Base-by-base conservation (phyloP, 1,140 invertebrate species). In the Heliconius melpomene region DNA sequence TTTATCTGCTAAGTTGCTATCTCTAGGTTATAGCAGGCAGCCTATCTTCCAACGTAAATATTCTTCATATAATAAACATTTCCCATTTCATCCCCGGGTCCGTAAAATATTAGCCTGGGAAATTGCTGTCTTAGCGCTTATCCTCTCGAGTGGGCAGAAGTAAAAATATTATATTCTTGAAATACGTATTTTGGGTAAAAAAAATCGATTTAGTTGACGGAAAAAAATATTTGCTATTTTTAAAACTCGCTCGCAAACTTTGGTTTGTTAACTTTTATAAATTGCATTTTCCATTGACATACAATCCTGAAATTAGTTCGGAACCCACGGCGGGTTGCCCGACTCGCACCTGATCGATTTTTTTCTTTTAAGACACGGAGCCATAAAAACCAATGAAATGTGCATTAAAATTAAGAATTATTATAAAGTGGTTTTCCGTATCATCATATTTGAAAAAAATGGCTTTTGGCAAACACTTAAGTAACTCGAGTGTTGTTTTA, bases 61-160 rank as follows among this genome's bases (percentile, higher is more conserved):
- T 66, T 66, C n/a, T 66, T 66, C 60, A 66, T 66, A 66, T 29
- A 66, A 66, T 16, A 66, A 66, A 66, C 26, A 66, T 66, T 66
- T 66, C 26, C 29, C 60, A 66, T 66, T 66, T 66, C 26, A 66
- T 26, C 60, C 23, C 23, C 60, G 60, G 60, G 23, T 16, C n/a
- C 60, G 60, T 66, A 29, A 66, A 29, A 66, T 66, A 66, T 66
- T 66, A 66, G 60, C 60, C 8, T 66, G 60, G 60, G 60, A 66
- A 66, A 66, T 66, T 66, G 60, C 60, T 66, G 60, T 66, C 60
- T 66, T 66, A 66, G 60, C 60, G 26, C 60, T 23, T 66, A 11
- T 66, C 60, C 60, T 66, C 26, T 66, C 60, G 13, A 66, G 57
- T 60, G 20, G 60, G 26, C 26, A 66, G 23, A 66, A 66, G 60